Conservation (phyloP, 2,797 vertebrate genomes). For the Protosalanx chinensis region DNA sequence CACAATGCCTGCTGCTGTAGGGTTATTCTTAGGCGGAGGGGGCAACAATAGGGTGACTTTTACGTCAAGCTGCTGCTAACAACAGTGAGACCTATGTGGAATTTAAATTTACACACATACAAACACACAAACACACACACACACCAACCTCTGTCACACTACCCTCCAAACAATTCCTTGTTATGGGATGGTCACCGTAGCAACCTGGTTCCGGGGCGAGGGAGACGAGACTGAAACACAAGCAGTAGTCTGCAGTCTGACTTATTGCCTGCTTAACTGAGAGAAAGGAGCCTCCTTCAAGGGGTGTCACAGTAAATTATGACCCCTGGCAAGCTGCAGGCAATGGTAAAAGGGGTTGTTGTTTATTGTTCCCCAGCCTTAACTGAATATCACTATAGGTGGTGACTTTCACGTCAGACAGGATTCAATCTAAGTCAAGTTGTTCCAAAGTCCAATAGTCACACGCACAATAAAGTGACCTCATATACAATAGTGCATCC, state of each 20-base stretch:
- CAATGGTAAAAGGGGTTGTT: neutral
- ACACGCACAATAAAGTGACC: slow-evolving; percentile 10
- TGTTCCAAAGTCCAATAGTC: neutral
- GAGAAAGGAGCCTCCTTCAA: slow-evolving; percentile 19
- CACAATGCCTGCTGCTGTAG: slow-evolving; percentile 52
- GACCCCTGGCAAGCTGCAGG: neutral
- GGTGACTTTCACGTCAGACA: slow-evolving; percentile 5
- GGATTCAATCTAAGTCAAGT: neutral
- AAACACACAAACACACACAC: neutral
- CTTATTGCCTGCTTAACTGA: slow-evolving; percentile 27
- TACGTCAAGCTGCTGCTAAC: slow-evolving; percentile 26
- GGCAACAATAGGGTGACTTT: slow-evolving; percentile 59
- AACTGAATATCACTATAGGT: neutral
- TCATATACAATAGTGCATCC: neutral
- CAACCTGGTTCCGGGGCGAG: slow-evolving; percentile 28
- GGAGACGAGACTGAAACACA: slow-evolving; percentile 11
- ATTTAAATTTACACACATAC: slow-evolving; percentile 43
- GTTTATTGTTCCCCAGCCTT: slow-evolving; percentile 1
- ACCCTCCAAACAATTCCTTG: slow-evolving; percentile 33
- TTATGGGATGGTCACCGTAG: slow-evolving; percentile 40
- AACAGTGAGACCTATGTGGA: slow-evolving; percentile 32
- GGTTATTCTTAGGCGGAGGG: slow-evolving; percentile 21
- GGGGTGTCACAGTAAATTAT: slow-evolving; percentile 12
- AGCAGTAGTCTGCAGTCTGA: slow-evolving; percentile 15
- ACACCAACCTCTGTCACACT: slow-evolving; percentile 10